Conservation (phyloP, 2,113 vertebrate genomes). For the Scolopax mira region DNA sequence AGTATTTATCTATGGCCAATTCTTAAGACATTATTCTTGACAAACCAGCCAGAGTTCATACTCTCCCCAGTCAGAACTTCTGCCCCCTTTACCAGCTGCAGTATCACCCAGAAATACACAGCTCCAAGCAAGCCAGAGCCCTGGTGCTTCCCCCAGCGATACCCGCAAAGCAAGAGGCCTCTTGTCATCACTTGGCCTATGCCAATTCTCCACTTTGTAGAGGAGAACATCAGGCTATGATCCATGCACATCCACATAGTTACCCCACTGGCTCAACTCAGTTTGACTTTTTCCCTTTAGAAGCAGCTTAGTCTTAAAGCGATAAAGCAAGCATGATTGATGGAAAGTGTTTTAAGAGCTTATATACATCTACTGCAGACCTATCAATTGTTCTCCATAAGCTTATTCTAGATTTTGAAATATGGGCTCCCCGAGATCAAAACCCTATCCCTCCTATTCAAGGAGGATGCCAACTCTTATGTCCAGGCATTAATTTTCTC, state of each 20-base stretch:
- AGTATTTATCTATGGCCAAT: background rate
- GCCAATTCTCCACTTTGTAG: background rate
- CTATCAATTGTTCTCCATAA: background rate
- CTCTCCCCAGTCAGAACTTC: background rate
- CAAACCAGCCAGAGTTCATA: background rate
- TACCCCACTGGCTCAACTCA: background rate
- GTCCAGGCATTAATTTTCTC: background rate
- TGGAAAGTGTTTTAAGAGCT: background rate
- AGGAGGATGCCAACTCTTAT: background rate
- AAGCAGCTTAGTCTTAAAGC: background rate
- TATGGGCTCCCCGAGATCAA: background rate
- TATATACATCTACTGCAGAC: background rate
- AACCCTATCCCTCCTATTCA: background rate
- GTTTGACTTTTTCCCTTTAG: background rate
- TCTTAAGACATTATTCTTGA: background rate
- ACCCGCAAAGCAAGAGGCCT: background rate
- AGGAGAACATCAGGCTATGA: background rate
- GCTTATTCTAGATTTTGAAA: background rate
- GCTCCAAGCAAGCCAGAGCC: background rate
- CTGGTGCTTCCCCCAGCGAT: background rate
- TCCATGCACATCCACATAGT: background rate
- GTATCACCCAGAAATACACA: background rate
- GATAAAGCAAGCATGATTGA: background rate
- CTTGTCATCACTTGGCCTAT: background rate
- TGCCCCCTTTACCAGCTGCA: background rate